Evolutionary conservation across 2,888 invertebrate genomes (phyloP).

Genomic region (Arctia plantaginis): DNA sequence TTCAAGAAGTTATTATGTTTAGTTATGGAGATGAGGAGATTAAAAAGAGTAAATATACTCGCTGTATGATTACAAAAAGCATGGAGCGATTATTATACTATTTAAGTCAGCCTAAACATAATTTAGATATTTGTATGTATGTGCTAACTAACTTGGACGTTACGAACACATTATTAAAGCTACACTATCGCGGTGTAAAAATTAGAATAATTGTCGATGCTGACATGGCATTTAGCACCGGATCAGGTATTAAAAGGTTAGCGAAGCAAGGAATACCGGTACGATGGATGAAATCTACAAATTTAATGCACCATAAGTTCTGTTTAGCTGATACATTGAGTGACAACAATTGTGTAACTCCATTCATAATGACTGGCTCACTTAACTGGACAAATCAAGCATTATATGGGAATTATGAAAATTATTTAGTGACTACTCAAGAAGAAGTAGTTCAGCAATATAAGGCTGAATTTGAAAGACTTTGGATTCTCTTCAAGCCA

Average conservation of each 20-base stretch:
- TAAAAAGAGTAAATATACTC: slow-evolving; percentile 71
- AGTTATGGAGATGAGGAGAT: slow-evolving; percentile 52
- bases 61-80: slow-evolving; percentile 65
- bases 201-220: slow-evolving; percentile 90
- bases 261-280: slow-evolving; percentile 84
- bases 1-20: slow-evolving; percentile 76
- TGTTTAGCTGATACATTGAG: slow-evolving; percentile 86
- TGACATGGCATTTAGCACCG: slow-evolving; percentile 80
- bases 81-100: slow-evolving; percentile 63
- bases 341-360: slow-evolving; percentile 45
- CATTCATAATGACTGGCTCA: slow-evolving; percentile 87
- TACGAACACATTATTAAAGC: slow-evolving; percentile 63
- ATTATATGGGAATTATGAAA: slow-evolving; percentile 89
- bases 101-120: slow-evolving; percentile 69
- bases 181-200: slow-evolving; percentile 67
- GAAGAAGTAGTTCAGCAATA: slow-evolving; percentile 81
- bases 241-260: slow-evolving; percentile 68
- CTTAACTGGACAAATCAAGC: slow-evolving; percentile 92
- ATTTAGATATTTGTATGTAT: slow-evolving; percentile 90
- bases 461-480: slow-evolving; percentile 85
- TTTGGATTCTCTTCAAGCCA: slow-evolving; percentile 85
- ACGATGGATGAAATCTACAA: slow-evolving; percentile 81
- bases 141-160: slow-evolving; percentile 88
- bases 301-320: slow-evolving; percentile 93
- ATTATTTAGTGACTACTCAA: slow-evolving; percentile 88